Conservation (phyloP, 2,113 vertebrate species). For the Nothocercus julius region DNA sequence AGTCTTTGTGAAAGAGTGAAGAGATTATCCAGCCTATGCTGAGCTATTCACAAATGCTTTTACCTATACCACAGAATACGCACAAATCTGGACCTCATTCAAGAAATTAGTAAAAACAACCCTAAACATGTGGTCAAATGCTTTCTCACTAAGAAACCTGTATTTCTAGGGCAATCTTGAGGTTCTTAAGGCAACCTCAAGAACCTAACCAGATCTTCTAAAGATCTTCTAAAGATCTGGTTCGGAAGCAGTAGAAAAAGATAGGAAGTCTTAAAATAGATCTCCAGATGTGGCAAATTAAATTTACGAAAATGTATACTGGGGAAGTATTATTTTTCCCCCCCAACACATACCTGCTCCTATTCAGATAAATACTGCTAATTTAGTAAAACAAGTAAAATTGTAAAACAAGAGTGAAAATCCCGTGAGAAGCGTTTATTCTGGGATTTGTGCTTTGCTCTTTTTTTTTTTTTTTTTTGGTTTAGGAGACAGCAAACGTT, state of each 20-base stretch:
- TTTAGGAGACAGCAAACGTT: slow-evolving; percentile 88
- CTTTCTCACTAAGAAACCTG: neutral
- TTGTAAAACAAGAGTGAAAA: slow-evolving; percentile 13
- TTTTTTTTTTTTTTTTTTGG: slow-evolving; percentile 16
- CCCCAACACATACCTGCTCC: neutral
- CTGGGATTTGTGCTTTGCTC: neutral
- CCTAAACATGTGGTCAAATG: neutral
- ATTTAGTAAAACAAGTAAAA: slow-evolving; percentile 8
- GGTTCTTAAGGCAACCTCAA: neutral
- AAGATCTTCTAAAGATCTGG: neutral
- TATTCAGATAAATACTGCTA: neutral
- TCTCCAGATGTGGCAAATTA: neutral
- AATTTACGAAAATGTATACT: neutral
- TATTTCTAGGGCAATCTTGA: neutral
- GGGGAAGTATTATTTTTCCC: neutral
- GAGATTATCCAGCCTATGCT: neutral
- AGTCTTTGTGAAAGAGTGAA: neutral
- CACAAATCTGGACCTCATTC: neutral
- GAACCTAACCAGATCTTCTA: neutral
- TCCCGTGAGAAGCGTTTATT: neutral
- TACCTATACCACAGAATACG: neutral
- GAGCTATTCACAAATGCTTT: neutral
- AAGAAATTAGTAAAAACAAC: neutral
- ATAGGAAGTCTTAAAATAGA: neutral
- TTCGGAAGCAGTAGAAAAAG: neutral